A percentile compares a stretch with the other conserved stretches of the same genome.
phyloP scores from a whole-genome alignment of 2,888 invertebrate genomes.

The Diogma glabrata region DNA sequence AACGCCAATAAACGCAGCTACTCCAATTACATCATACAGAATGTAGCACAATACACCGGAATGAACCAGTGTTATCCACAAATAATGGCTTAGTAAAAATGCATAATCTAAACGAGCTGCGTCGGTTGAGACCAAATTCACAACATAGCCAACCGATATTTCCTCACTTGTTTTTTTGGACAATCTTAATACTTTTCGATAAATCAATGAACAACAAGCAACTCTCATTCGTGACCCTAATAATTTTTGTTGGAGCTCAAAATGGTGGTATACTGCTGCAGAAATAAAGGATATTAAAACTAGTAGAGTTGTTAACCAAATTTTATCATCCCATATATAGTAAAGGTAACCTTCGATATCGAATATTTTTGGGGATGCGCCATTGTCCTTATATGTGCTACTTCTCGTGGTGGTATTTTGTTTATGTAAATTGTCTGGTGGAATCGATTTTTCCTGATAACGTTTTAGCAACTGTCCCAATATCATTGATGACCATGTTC shows the following conservation, averaged over 20 bases:
- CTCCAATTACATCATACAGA: constrained; percentile 62
- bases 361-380: too few relatives aligned
- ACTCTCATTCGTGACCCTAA: constrained; percentile 53
- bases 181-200: constrained; percentile 56
- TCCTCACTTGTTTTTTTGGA: constrained; percentile 57
- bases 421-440: too few relatives aligned
- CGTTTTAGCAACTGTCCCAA: too few relatives aligned
- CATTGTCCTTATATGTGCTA: too few relatives aligned
- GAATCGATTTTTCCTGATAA: too few relatives aligned
- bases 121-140: constrained; percentile 89
- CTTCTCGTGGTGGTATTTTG: too few relatives aligned
- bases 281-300: too few relatives aligned
- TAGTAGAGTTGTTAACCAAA: too few relatives aligned
- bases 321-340: too few relatives aligned
- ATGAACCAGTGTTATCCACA: constrained; percentile 76
- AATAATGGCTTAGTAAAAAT: constrained; percentile 69
- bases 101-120: constrained; percentile 84
- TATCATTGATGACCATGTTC: too few relatives aligned
- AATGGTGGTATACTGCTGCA: too few relatives aligned
- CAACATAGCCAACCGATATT: constrained; percentile 77
- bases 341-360: too few relatives aligned
- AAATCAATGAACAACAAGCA: constrained; percentile 54
- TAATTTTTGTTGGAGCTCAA: constrained; percentile 30
- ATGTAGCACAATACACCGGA: constrained; percentile 54
- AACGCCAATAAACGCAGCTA: constrained; percentile 66